phyloP scores from a whole-genome alignment of 2,797 vertebrate species.

The Hemitrygon akajei region DNA sequence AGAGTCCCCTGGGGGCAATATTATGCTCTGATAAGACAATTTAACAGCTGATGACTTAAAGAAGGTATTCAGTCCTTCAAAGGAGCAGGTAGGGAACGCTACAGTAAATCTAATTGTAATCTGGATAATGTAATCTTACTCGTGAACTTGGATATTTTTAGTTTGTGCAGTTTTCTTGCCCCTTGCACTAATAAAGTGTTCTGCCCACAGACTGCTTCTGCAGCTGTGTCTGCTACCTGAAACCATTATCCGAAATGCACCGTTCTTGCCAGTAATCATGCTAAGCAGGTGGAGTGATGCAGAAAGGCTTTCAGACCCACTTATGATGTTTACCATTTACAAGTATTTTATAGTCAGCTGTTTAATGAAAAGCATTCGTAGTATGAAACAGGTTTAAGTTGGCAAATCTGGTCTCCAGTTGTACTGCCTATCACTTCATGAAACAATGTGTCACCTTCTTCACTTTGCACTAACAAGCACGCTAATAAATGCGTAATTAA shows the following conservation, averaged over 20 bases:
- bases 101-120: conserved; percentile 1
- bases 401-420: not conserved
- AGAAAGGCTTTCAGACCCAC: conserved; percentile 16
- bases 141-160: not conserved
- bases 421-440: not conserved
- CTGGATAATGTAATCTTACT: not conserved
- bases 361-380: not conserved
- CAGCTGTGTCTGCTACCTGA: not conserved
- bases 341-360: not conserved
- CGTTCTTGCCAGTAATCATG: not conserved
- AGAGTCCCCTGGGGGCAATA: not conserved
- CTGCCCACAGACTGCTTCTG: not conserved
- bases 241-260: not conserved
- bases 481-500: not conserved
- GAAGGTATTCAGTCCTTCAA: not conserved
- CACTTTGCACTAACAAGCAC: not conserved
- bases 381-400: not conserved
- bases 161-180: not conserved
- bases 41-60: not conserved
- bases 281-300: not conserved
- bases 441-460: not conserved
- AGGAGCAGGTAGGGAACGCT: too few relatives aligned
- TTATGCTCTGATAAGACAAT: not conserved
- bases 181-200: not conserved
- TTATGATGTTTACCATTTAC: not conserved